A percentile compares a stretch with the other conserved stretches of the same genome.
phyloP scores from a whole-genome alignment of 2,113 vertebrate genomes.

The Eonycteris spelaea region DNA sequence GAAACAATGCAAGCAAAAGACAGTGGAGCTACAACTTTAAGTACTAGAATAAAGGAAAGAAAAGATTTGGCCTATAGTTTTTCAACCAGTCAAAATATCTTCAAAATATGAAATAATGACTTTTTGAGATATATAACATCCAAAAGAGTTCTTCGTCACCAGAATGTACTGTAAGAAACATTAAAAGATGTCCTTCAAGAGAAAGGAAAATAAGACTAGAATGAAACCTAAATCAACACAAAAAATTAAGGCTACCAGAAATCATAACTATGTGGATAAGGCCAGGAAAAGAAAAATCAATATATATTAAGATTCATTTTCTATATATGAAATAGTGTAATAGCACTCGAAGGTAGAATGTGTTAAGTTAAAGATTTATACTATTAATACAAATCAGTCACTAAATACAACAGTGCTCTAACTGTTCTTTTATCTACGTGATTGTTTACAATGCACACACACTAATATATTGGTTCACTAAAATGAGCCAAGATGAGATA shows the following conservation, averaged over 20 bases:
- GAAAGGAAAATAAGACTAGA: background rate
- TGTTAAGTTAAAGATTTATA: background rate
- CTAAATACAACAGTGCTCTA: background rate
- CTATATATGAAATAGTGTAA: background rate
- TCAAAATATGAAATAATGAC: background rate
- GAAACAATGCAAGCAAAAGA: background rate
- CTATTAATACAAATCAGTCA: background rate
- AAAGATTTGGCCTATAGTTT: background rate
- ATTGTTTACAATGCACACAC: background rate
- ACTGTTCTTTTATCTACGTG: background rate
- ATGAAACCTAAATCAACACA: background rate
- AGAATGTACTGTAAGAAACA: background rate
- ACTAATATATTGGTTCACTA: background rate
- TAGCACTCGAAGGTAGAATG: background rate
- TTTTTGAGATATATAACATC: background rate
- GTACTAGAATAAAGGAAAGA: background rate
- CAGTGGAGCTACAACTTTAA: background rate
- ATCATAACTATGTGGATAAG: background rate
- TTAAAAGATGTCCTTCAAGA: background rate
- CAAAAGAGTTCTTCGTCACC: background rate
- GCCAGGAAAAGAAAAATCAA: background rate
- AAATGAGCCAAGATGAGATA: background rate
- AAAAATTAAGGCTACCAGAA: background rate
- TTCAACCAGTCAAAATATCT: background rate
- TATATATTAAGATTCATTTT: background rate